Percentiles rank a stretch among this genome's conserved stretches.
Conservation (phyloP, 2,888 invertebrate species). For the Oasisia sp. region DNA sequence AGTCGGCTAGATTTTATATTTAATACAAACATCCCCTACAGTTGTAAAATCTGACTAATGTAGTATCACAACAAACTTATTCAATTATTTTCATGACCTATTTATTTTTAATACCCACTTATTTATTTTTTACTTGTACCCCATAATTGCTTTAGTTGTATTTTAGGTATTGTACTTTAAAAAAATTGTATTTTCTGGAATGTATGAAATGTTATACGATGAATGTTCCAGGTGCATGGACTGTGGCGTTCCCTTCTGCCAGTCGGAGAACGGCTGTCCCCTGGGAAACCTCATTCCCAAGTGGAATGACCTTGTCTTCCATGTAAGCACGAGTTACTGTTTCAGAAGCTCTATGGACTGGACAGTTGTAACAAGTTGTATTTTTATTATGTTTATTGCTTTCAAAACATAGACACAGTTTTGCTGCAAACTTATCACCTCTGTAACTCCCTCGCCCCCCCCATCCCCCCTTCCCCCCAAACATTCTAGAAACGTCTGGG, state of each 20-base stretch:
- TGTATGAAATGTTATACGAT: neutral
- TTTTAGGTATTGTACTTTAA: too few species aligned
- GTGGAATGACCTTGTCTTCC: constrained; percentile 97
- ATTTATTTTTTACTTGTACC: too few species aligned
- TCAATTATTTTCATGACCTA: too few species aligned
- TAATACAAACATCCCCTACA: neutral
- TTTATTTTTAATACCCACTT: too few species aligned
- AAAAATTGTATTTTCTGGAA: neutral
- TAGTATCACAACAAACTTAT: too few species aligned
- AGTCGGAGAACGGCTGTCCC: constrained; percentile 93
- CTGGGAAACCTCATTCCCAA: constrained; percentile 98
- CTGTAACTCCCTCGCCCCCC: neutral
- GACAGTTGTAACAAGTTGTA: too few species aligned
- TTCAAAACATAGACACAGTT: neutral
- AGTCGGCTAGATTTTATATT: neutral
- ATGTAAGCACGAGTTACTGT: constrained; percentile 52
- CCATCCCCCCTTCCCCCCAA: neutral
- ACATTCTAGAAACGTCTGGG: neutral
- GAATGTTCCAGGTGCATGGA: constrained; percentile 83
- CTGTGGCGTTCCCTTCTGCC: constrained; percentile 98
- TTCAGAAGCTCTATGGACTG: too few species aligned
- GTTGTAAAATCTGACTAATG: neutral
- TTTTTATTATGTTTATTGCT: neutral
- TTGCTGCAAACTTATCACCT: neutral
- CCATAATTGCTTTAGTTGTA: too few species aligned